Conservation (phyloP, 2,113 vertebrate genomes). For the Baryphthengus martii region DNA sequence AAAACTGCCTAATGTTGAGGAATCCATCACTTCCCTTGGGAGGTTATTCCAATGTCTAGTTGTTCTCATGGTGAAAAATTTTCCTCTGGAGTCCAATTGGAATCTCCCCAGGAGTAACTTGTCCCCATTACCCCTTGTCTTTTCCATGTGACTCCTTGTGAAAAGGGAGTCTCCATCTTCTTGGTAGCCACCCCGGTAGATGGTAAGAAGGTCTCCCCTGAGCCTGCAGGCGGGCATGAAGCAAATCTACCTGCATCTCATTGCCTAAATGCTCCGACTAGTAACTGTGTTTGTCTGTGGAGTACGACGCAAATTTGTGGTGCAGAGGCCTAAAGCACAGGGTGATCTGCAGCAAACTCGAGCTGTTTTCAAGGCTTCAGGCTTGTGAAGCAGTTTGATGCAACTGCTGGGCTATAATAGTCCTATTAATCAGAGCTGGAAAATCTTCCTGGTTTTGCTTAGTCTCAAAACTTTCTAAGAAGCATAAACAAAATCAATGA, state of each 20-base stretch:
- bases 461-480: constrained; percentile 6
- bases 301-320: constrained; percentile 30
- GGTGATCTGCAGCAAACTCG: background rate
- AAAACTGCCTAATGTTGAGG: too few relatives aligned
- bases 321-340: background rate
- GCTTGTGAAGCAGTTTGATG: background rate
- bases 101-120: too few relatives aligned
- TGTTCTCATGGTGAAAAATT: too few relatives aligned
- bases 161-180: too few relatives aligned
- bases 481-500: background rate
- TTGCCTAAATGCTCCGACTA: constrained; percentile 13
- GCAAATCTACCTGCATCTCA: constrained; percentile 9
- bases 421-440: background rate
- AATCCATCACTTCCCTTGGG: too few relatives aligned
- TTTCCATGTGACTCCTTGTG: too few relatives aligned
- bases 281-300: constrained; percentile 33
- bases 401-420: background rate
- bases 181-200: too few relatives aligned
- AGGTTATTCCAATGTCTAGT: too few relatives aligned
- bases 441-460: background rate
- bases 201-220: too few relatives aligned
- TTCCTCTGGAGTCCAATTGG: too few relatives aligned
- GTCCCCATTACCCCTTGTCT: too few relatives aligned
- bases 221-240: too few relatives aligned
- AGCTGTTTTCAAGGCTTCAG: constrained; percentile 3